These are phyloP conservation scores for Peromyscus leucopus DNA, from an alignment of 2,113 vertebrate species.

Conservation along the genomic window DNA sequence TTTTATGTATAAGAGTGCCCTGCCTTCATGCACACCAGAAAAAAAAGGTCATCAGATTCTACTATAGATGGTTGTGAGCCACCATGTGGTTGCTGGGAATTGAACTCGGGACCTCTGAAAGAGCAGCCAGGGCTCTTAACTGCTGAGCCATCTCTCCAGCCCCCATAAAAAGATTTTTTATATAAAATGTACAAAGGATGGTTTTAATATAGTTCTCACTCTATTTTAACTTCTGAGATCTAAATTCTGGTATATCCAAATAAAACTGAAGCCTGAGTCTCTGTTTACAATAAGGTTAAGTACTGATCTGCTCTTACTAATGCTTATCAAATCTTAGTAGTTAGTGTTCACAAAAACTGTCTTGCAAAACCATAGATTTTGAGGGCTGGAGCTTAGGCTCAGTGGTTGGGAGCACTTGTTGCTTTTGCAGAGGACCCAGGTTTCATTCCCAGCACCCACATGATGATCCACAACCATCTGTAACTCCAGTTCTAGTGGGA, in stretches of 20 bases:
- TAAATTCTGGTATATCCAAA: background rate
- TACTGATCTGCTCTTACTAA: background rate
- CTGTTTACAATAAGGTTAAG: background rate
- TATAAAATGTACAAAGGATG: background rate
- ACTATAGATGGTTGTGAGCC: background rate
- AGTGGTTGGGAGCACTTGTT: background rate
- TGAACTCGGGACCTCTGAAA: background rate
- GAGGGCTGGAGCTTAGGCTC: background rate
- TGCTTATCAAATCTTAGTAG: background rate
- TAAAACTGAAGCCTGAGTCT: background rate
- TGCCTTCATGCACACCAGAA: background rate
- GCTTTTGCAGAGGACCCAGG: background rate
- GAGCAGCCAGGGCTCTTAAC: background rate
- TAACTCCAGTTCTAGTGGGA: no score
- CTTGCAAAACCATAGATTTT: background rate
- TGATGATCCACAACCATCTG: no score
- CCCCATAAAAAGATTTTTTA: background rate
- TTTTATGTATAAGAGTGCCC: background rate
- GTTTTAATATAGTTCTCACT: background rate
- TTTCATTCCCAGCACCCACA: no score
- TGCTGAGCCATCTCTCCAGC: no score
- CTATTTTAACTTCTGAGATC: background rate
- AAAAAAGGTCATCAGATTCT: background rate
- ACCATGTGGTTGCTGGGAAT: background rate
- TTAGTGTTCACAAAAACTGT: background rate